Evolutionary conservation across 2,888 invertebrate species (phyloP).

Genomic region (Dinocampus coccinellae): DNA sequence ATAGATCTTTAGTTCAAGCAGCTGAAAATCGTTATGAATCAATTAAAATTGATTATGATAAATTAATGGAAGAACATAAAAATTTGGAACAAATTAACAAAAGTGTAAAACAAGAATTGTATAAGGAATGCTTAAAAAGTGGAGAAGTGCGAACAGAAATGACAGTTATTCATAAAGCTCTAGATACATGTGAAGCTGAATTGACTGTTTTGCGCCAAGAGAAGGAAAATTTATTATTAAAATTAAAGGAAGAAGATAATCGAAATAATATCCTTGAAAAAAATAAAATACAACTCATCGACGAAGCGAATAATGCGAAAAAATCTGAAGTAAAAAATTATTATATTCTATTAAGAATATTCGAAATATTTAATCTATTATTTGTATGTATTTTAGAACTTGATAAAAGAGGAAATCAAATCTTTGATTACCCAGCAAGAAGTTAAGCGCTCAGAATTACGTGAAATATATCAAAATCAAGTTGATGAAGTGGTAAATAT

Average conservation of each 20-base stretch:
- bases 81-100: slow-evolving; percentile 58
- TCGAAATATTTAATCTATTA: neutral
- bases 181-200: slow-evolving; percentile 67
- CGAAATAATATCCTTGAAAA: slow-evolving; percentile 71
- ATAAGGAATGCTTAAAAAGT: slow-evolving; percentile 60
- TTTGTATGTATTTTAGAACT: slow-evolving; percentile 61
- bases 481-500: slow-evolving; percentile 82
- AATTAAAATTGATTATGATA: slow-evolving; percentile 57
- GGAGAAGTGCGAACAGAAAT: slow-evolving; percentile 63
- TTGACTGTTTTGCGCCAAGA: slow-evolving; percentile 68
- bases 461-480: slow-evolving; percentile 84
- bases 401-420: slow-evolving; percentile 66
- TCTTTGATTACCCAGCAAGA: slow-evolving; percentile 72
- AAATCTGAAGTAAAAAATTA: slow-evolving; percentile 66
- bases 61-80: slow-evolving; percentile 56
- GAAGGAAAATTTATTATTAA: slow-evolving; percentile 71
- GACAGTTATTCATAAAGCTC: slow-evolving; percentile 63
- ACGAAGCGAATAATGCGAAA: slow-evolving; percentile 71
- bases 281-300: slow-evolving; percentile 72
- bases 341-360: neutral
- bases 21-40: slow-evolving; percentile 61
- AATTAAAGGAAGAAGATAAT: slow-evolving; percentile 71
- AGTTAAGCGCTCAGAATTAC: slow-evolving; percentile 77
- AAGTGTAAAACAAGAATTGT: slow-evolving; percentile 61
- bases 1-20: slow-evolving; percentile 60